Base-by-base conservation (phyloP, 2,113 vertebrate genomes). In the Microtus ochrogaster region DNA sequence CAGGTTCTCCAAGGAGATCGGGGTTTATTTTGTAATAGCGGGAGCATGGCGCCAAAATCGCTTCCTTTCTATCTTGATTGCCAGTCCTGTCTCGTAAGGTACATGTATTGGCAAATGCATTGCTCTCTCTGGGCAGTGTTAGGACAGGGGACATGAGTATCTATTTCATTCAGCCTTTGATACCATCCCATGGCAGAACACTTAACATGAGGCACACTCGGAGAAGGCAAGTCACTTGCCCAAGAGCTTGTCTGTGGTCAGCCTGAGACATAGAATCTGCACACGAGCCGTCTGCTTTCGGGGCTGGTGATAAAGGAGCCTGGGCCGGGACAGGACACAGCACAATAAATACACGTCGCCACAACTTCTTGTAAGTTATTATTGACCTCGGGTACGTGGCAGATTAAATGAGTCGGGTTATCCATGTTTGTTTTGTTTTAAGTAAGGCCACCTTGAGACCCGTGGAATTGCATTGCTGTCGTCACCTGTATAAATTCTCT, bases 141-240 rank as follows among this genome's bases (percentile, higher is more conserved):
- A 91, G 79, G 72, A 88, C 92, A 73, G 76, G 55, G 78, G 63
- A 87, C 68, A 58, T 81, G 65, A 92, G 89, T 85, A 87, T 73
- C 73, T 89, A 87, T 73, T 66, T 86, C 73, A 30, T 52, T 91
- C 47, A 33, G 82, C 30, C 77, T 84, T 77, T 26, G 55, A 77
- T 94, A 88, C 66, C 86, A 89, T 5, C 91, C 39, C 55, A 49
- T 85, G 73, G 92, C 82, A 66, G 84, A 77, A 92, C 90, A 41
- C 78, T 81, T 58, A 58, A 58, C 55, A 21, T 21, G 55, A 89
- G 85, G 92, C 84, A 77, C 65, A 16, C 49, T 52, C 12, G 49
- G 49, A 52, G 49, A 52, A 52, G 49, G 49, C 49, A 52, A 13
- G 49, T 49, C 49, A 49, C 49, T 49, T 90, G 65, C 63, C 92